Evolutionary conservation across 2,888 invertebrate genomes (phyloP).

Genomic region (Cantharis rufa): DNA sequence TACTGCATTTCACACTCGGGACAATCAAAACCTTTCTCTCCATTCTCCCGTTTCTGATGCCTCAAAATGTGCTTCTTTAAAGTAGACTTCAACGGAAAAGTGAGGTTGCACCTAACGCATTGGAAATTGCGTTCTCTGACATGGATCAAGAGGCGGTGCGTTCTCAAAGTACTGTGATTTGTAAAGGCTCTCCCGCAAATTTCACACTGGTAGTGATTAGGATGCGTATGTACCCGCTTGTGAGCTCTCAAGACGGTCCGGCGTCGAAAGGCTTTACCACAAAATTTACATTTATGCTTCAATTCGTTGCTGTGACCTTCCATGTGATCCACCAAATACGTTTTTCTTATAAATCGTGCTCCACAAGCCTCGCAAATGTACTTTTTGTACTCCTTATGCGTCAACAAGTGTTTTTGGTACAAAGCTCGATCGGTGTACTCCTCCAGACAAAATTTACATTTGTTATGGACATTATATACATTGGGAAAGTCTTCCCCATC

Average conservation of each 20-base stretch:
- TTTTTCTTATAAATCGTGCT: conserved; percentile 28
- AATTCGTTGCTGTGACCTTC: conserved; percentile 38
- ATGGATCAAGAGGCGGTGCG: conserved; percentile 42
- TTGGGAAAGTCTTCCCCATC: background rate
- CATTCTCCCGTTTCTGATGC: conserved; percentile 37
- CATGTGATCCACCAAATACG: conserved; percentile 34
- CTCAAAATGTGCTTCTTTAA: conserved; percentile 42
- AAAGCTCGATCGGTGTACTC: conserved; percentile 10
- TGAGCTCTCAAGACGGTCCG: conserved; percentile 43
- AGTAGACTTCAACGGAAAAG: conserved; percentile 43
- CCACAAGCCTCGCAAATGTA: conserved; percentile 36
- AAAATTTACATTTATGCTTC: conserved; percentile 39
- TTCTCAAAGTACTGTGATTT: conserved; percentile 41
- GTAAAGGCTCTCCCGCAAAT: conserved; percentile 44
- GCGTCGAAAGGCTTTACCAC: conserved; percentile 42
- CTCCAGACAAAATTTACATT: conserved; percentile 27
- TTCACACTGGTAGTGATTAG: conserved; percentile 42
- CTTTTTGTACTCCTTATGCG: conserved; percentile 20
- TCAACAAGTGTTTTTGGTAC: conserved; percentile 20
- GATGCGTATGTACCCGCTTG: conserved; percentile 41
- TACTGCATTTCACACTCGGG: conserved; percentile 36
- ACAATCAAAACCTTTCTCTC: conserved; percentile 37
- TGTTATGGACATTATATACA: background rate
- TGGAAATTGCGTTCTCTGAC: conserved; percentile 39
- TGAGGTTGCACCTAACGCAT: conserved; percentile 41